Evolutionary conservation across 2,888 invertebrate genomes (phyloP).

Genomic region (Callimorpha dominula): DNA sequence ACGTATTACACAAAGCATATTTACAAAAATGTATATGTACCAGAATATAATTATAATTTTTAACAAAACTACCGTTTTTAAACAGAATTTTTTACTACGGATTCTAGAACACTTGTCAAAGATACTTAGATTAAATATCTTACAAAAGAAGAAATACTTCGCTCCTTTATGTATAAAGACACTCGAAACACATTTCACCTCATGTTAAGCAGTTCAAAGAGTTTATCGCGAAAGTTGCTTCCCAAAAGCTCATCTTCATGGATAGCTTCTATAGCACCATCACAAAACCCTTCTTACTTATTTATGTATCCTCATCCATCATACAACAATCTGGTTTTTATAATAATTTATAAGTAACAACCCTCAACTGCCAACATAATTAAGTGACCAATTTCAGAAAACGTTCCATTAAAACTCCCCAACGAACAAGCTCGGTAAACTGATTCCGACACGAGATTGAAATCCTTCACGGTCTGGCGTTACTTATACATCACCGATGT

Average conservation of each 20-base stretch:
- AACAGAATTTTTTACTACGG: background rate
- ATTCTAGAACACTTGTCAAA: background rate
- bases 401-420: constrained; percentile 10
- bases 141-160: too few relatives aligned
- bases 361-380: constrained; percentile 2
- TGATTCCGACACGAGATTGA: constrained; percentile 7
- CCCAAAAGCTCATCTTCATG: background rate
- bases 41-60: too few relatives aligned
- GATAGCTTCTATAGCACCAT: background rate
- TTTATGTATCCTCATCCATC: background rate
- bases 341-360: background rate
- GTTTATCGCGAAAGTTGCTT: background rate
- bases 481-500: background rate
- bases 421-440: constrained; percentile 1
- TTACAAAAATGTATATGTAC: too few relatives aligned
- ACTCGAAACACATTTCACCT: too few relatives aligned
- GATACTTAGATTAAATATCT: too few relatives aligned
- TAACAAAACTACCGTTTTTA: too few relatives aligned
- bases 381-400: constrained; percentile 10
- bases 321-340: background rate
- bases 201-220: background rate
- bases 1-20: background rate
- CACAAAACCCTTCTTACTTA: background rate
- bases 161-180: too few relatives aligned
- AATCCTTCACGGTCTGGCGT: background rate